Percentiles rank a stretch among this genome's conserved stretches.
Evolutionary conservation across 2,113 vertebrate species (phyloP).

Genomic region (Gymnogyps californianus): DNA sequence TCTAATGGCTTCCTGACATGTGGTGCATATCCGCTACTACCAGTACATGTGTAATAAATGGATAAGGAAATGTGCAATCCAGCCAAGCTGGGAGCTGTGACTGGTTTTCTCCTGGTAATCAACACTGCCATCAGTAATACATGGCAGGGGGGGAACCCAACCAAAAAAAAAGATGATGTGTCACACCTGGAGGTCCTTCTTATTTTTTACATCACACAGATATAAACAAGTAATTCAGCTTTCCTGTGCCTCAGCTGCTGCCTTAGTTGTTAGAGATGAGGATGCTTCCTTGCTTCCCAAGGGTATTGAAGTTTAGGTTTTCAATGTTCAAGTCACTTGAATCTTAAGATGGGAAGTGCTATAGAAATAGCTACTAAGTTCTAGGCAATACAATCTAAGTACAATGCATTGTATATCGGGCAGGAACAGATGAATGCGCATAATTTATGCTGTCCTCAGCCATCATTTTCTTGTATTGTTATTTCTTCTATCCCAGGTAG

Average conservation of each 20-base stretch:
- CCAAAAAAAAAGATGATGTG: background rate
- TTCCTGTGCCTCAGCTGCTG: background rate
- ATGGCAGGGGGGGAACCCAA: fast-evolving
- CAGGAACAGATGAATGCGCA: background rate
- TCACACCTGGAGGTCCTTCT: background rate
- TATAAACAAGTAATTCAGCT: background rate
- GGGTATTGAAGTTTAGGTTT: background rate
- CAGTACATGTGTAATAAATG: background rate
- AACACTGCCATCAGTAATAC: background rate
- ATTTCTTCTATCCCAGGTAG: background rate
- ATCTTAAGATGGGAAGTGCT: background rate
- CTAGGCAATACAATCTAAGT: background rate
- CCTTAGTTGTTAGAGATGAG: background rate
- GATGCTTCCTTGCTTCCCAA: background rate
- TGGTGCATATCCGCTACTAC: background rate
- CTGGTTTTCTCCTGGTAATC: background rate
- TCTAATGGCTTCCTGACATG: background rate
- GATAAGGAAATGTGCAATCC: background rate
- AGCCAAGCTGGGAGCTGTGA: background rate
- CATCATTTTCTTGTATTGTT: background rate
- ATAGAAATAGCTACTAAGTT: background rate
- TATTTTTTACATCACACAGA: background rate
- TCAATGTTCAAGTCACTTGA: background rate
- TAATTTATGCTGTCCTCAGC: background rate
- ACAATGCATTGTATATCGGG: background rate